These are phyloP conservation scores for Choristoneura fumiferana DNA, from an alignment of 1,140 invertebrate species.

Conservation along the genomic window DNA sequence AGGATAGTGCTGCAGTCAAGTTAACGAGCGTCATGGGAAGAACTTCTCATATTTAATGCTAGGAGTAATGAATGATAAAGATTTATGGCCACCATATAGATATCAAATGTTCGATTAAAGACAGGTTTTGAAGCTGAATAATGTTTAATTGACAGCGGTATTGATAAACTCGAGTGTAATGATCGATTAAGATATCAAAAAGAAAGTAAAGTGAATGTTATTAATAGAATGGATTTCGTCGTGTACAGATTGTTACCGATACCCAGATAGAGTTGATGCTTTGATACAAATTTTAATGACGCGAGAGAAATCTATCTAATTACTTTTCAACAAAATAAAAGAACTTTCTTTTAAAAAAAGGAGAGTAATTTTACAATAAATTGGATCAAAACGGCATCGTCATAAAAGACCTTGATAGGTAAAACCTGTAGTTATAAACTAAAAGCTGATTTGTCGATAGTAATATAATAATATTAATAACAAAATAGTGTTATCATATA, in stretches of 20 bases:
- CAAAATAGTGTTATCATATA: no score
- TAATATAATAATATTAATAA: no score
- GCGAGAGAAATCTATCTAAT: conserved; percentile 22
- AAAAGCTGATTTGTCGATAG: no score
- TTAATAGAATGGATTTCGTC: neutral
- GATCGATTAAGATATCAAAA: neutral
- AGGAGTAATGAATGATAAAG: neutral
- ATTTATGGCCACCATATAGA: conserved; percentile 9
- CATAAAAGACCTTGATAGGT: no score
- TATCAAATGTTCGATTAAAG: neutral
- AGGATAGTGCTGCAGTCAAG: conserved; percentile 4
- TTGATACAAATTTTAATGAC: conserved; percentile 42
- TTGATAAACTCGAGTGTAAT: neutral
- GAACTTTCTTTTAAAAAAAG: no score
- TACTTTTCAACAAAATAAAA: conserved; percentile 2
- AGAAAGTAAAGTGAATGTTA: conserved; percentile 13
- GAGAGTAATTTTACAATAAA: no score
- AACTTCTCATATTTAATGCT: neutral
- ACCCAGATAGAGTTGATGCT: conserved; percentile 27
- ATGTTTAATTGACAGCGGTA: neutral
- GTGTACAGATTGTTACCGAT: conserved; percentile 2
- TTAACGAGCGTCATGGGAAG: neutral
- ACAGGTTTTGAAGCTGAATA: no score
- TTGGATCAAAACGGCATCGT: no score
- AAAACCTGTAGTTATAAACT: no score